Conservation (phyloP, 2,113 vertebrate species). For the Eulemur macaco region DNA sequence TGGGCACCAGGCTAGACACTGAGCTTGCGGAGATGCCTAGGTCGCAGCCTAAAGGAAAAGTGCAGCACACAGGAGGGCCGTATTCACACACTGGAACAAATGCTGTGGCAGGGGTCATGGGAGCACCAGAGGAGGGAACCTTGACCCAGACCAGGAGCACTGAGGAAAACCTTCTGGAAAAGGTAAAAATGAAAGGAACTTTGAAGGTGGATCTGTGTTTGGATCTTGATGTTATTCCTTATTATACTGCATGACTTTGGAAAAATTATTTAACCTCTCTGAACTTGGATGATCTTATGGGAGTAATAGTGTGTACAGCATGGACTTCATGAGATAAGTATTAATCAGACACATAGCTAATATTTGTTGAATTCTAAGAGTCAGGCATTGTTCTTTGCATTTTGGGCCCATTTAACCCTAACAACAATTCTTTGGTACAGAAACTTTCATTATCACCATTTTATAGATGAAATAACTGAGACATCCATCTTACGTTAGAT, state of each 20-base stretch:
- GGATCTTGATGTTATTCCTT: background rate
- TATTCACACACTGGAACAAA: background rate
- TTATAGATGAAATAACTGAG: background rate
- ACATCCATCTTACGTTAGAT: background rate
- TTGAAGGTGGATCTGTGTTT: background rate
- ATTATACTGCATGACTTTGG: background rate
- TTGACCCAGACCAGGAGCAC: background rate
- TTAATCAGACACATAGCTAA: background rate
- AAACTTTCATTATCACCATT: background rate
- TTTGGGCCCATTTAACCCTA: background rate
- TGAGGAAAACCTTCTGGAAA: background rate
- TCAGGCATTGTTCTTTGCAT: background rate
- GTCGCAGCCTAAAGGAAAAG: background rate
- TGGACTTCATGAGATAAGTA: background rate
- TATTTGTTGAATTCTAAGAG: background rate
- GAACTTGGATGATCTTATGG: background rate
- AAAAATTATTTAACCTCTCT: slow-evolving; percentile 25
- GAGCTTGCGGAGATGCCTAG: background rate
- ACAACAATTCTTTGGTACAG: background rate
- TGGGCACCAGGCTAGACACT: background rate
- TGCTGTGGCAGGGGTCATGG: background rate
- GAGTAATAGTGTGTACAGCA: background rate
- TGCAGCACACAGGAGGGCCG: background rate
- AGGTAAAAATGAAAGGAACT: background rate
- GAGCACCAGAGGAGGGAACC: background rate